A percentile compares a stretch with the other conserved stretches of the same genome.
Evolutionary conservation across 2,113 vertebrate genomes (phyloP).

Genomic region (Paramormyrops kingsleyae): DNA sequence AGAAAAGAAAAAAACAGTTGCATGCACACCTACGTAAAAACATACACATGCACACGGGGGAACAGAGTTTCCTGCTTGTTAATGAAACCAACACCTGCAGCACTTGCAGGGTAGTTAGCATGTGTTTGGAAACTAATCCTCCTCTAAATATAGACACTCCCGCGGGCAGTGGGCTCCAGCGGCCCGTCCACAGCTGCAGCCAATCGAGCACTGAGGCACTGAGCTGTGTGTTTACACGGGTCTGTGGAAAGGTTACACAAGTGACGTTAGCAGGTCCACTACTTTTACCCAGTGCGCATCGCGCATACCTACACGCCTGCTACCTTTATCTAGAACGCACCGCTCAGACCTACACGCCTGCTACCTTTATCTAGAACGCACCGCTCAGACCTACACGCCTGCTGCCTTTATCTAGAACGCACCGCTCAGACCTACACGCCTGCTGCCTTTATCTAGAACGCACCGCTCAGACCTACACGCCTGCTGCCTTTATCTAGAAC

Average conservation of each 20-base stretch:
- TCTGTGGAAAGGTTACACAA: background rate
- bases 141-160: background rate
- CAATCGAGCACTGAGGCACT: background rate
- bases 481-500: too few relatives aligned
- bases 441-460: background rate
- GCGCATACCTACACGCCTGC: background rate
- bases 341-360: too few relatives aligned
- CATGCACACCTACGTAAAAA: background rate
- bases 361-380: background rate
- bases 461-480: too few relatives aligned
- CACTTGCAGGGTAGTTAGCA: background rate
- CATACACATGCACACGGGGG: background rate
- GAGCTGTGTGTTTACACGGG: background rate
- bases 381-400: too few relatives aligned
- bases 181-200: background rate
- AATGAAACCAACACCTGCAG: background rate
- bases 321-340: background rate
- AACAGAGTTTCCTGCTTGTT: background rate
- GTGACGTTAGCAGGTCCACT: background rate
- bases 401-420: background rate
- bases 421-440: too few relatives aligned
- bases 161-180: background rate
- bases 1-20: background rate
- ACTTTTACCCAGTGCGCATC: background rate
- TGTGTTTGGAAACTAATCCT: background rate